A percentile compares a stretch with the other conserved stretches of the same genome.
phyloP scores from a whole-genome alignment of 2,113 vertebrate genomes.

The Entomyzon cyanotis region DNA sequence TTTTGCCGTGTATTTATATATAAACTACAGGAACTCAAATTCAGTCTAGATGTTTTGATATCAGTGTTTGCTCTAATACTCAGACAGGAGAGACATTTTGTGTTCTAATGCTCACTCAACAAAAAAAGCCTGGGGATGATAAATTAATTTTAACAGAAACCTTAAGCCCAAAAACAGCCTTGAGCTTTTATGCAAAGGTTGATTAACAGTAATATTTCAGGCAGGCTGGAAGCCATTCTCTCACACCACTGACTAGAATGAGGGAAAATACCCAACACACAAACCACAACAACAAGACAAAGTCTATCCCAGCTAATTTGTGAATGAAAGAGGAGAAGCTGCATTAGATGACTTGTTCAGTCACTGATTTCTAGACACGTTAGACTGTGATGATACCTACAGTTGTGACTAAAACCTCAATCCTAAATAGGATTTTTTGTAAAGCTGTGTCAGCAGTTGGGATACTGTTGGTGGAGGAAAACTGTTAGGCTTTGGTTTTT shows the following conservation, averaged over 20 bases:
- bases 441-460: background rate
- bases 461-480: background rate
- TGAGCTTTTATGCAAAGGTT: background rate
- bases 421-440: background rate
- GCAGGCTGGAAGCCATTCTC: background rate
- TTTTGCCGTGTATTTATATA: background rate
- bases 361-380: background rate
- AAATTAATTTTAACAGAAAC: background rate
- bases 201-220: background rate
- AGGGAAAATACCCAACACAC: background rate
- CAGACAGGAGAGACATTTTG: background rate
- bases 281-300: background rate
- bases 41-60: background rate
- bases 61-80: background rate
- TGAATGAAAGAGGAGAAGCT: background rate
- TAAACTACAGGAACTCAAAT: background rate
- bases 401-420: background rate
- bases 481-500: background rate
- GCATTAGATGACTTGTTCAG: background rate
- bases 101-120: background rate
- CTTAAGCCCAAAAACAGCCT: background rate
- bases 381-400: background rate
- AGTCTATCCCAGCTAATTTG: background rate
- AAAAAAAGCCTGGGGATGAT: background rate
- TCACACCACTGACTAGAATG: background rate